phyloP scores from a whole-genome alignment of 2,113 vertebrate species.

The Enhydra lutris region DNA sequence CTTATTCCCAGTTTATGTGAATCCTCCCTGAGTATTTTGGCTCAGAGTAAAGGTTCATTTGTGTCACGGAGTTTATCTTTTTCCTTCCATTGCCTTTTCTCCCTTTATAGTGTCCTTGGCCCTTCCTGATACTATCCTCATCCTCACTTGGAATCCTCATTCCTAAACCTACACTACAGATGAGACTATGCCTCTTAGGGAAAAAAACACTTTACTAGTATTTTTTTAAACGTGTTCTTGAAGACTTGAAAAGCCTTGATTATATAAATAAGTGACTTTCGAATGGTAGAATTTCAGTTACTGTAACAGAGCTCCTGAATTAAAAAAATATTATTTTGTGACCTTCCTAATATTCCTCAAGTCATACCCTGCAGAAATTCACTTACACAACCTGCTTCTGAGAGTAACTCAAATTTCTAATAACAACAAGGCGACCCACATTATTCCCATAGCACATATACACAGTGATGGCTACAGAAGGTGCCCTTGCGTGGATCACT shows the following conservation, averaged over 20 bases:
- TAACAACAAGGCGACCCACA: background rate
- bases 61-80: background rate
- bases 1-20: background rate
- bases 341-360: background rate
- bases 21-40: background rate
- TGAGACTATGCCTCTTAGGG: background rate
- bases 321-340: background rate
- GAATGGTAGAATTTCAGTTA: background rate
- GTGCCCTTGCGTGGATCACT: background rate
- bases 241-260: background rate
- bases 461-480: accelerated
- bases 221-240: background rate
- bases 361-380: background rate
- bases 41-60: background rate
- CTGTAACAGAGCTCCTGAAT: background rate
- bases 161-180: background rate
- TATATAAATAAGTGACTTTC: background rate
- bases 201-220: background rate
- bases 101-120: background rate
- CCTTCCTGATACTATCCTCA: background rate
- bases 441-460: background rate
- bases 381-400: background rate
- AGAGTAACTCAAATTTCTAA: background rate
- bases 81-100: background rate
- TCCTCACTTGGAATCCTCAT: background rate